Percentiles rank a stretch among this genome's conserved stretches.
These are phyloP conservation scores for Drosophila maculinotata DNA, from an alignment of 2,888 invertebrate species.

Conservation along the genomic window DNA sequence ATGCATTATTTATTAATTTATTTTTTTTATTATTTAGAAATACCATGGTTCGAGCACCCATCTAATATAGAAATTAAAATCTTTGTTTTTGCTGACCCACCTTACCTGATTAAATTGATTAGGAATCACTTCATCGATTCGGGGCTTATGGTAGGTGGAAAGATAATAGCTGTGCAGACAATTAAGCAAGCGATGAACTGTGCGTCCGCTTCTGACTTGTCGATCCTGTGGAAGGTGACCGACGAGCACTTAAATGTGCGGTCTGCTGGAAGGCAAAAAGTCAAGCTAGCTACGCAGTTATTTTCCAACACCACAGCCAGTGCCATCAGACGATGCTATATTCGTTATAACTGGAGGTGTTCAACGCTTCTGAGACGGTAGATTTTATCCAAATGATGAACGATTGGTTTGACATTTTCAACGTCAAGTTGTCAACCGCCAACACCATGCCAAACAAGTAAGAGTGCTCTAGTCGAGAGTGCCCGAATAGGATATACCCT, in stretches of 20 bases:
- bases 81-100: too few relatives aligned
- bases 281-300: not conserved
- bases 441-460: too few relatives aligned
- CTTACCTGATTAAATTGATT: too few relatives aligned
- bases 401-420: conserved; percentile 29
- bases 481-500: too few relatives aligned
- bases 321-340: conserved; percentile 26
- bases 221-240: conserved; percentile 11
- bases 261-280: conserved; percentile 10
- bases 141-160: not conserved
- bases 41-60: conserved; percentile 34
- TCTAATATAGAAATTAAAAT: too few relatives aligned
- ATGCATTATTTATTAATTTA: too few relatives aligned
- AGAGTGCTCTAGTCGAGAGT: too few relatives aligned
- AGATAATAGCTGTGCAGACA: conserved; percentile 5
- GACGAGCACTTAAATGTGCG: conserved; percentile 19
- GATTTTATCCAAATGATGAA: too few relatives aligned
- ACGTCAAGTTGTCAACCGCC: too few relatives aligned
- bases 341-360: conserved; percentile 15
- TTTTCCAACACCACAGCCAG: conserved; percentile 20
- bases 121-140: too few relatives aligned
- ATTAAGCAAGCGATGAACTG: conserved; percentile 12
- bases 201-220: conserved; percentile 1
- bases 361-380: conserved; percentile 38
- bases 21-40: conserved; percentile 4